Evolutionary conservation across 2,888 invertebrate species (phyloP).

Genomic region (Psococerastis gibbosa): DNA sequence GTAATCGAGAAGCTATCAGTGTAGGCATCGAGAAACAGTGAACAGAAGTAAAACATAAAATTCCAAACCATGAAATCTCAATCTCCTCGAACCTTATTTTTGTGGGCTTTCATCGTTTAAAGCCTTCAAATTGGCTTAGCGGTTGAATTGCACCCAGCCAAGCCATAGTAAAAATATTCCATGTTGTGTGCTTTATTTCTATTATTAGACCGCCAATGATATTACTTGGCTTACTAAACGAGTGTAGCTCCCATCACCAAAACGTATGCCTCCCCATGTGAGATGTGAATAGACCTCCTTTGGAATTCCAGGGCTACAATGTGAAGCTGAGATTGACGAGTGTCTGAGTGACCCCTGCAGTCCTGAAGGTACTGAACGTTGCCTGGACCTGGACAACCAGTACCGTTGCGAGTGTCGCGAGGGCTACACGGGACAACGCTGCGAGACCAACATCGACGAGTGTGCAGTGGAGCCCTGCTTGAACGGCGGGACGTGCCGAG

Average conservation of each 20-base stretch:
- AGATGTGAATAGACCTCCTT: conserved; percentile 8
- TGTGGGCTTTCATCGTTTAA: too few species aligned
- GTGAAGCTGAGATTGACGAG: conserved; percentile 84
- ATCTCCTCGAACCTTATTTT: too few species aligned
- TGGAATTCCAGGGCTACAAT: conserved; percentile 44
- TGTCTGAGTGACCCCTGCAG: conserved; percentile 82
- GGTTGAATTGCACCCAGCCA: too few species aligned
- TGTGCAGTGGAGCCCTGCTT: conserved; percentile 69
- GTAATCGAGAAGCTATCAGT: too few species aligned
- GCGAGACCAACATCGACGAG: conserved; percentile 59
- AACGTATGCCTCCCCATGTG: too few species aligned
- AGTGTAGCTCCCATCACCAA: too few species aligned
- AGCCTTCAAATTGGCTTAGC: too few species aligned
- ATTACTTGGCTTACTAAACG: too few species aligned
- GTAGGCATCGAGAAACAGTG: too few species aligned
- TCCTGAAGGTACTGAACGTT: conserved; percentile 73
- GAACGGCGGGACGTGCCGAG: conserved; percentile 75
- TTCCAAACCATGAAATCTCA: too few species aligned
- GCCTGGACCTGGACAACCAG: conserved; percentile 73
- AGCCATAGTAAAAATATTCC: too few species aligned
- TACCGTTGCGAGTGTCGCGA: conserved; percentile 74
- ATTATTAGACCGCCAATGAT: conserved; percentile 1
- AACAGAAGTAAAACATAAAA: too few species aligned
- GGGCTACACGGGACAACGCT: conserved; percentile 61
- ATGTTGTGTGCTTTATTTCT: neutral